Evolutionary conservation across 23 tunicate species (phyloP), one percentile per base, ranked within the genome.

Genomic region (Oikopleura albicans): DNA sequence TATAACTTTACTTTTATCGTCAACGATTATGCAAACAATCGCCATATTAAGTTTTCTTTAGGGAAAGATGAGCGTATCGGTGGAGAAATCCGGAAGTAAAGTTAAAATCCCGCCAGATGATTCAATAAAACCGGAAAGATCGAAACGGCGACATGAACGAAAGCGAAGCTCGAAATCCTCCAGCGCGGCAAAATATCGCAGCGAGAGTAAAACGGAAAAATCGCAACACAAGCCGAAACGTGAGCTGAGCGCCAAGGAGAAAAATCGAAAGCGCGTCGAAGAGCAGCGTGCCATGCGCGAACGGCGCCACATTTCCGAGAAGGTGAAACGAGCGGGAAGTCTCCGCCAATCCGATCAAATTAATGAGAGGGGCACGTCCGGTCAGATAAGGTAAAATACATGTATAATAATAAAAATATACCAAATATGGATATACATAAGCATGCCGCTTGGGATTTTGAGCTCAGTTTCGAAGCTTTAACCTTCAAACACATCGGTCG

Each of bases 231-330:
- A n/a, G n/a, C n/a, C n/a, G n/a, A 16, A 71, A 29, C 79, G 79
- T 4, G 79, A 71, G 37, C 79, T 71, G 37, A 71, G 79, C 37
- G 31, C 28, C 4, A 16, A 29, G 37, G 79, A 71, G 31, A 71
- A 71, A 29, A 71, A 71, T 29, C 79, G 79, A 31, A 71, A 71
- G 31, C 79, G 79, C 36, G 79, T 71, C 4, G 79, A 71, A 37
- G 79, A 71, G 37, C 36, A 27, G 31, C 33, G 79, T 2, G 79
- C 27, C 4, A 16, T 12, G 37, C 33, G 79, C 28, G 34, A 71
- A 29, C 28, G 31, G 37, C 4, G 2, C 2, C 35, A 12, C 31
- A n/a, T n/a, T n/a, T 2, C 34, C 79, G 34, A 71, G 2, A 16
- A 27, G 36, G 35, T 71, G 2, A 71, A 71, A 71, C 33, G 79